These are phyloP conservation scores for Phalacrocorax brasilianus DNA, from an alignment of 2,113 vertebrate genomes.

Conservation along the genomic window DNA sequence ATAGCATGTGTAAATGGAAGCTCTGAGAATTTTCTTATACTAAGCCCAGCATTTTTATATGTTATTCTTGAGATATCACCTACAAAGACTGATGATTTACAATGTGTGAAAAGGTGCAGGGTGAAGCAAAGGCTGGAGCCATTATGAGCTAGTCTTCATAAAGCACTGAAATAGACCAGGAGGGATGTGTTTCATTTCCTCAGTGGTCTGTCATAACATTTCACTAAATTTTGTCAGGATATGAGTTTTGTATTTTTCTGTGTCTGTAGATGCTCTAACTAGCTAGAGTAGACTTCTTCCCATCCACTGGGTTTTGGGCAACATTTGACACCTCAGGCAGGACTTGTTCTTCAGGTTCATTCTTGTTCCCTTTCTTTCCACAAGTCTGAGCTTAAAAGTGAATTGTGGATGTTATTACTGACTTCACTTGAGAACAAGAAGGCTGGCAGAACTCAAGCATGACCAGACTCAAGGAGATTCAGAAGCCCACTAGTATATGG, in stretches of 20 bases:
- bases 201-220: not conserved
- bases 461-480: not conserved
- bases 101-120: not conserved
- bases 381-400: not conserved
- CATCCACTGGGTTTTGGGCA: not conserved
- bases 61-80: not conserved
- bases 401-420: not conserved
- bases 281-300: not conserved
- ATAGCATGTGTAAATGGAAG: not conserved
- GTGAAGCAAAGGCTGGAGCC: not conserved
- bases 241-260: not conserved
- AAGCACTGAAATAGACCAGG: not conserved
- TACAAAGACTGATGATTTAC: not conserved
- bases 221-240: not conserved
- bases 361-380: not conserved
- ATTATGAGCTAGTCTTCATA: not conserved
- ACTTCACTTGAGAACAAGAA: not conserved
- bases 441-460: not conserved
- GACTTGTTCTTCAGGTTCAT: not conserved
- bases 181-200: not conserved
- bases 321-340: not conserved
- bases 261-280: not conserved
- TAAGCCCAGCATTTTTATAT: not conserved
- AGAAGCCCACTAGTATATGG: not conserved
- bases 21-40: not conserved